phyloP scores from a whole-genome alignment of 1,140 invertebrate genomes.

The Drosophila mojavensis region DNA sequence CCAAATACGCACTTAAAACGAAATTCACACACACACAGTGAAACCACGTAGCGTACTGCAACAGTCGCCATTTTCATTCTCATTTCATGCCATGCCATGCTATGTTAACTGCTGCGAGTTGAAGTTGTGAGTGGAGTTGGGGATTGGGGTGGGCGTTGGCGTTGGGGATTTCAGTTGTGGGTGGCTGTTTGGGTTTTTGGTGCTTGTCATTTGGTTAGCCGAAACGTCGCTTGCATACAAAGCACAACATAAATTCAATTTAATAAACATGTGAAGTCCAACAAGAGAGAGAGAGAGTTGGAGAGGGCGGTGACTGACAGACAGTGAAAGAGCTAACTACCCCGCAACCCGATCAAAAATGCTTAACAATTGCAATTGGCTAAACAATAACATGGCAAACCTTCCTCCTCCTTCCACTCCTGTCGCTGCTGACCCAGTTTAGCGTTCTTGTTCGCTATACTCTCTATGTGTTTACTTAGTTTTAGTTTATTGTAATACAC shows the following conservation, averaged over 20 bases:
- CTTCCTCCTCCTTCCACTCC: background rate
- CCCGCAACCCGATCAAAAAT: background rate
- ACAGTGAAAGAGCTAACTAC: background rate
- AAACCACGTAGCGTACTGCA: conserved; percentile 25
- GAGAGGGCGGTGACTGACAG: too few species aligned
- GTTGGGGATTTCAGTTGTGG: background rate
- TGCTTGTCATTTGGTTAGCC: conserved; percentile 30
- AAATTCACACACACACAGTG: background rate
- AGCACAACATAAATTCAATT: conserved; percentile 54
- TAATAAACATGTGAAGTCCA: conserved; percentile 43
- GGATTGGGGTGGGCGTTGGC: background rate
- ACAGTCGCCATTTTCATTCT: conserved; percentile 39
- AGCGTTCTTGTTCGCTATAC: conserved; percentile 19
- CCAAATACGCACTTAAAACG: conserved; percentile 34
- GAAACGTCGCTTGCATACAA: conserved; percentile 57
- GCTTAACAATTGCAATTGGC: conserved; percentile 52
- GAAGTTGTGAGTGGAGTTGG: too few species aligned
- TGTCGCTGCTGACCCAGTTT: conserved; percentile 1
- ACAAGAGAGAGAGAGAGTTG: too few species aligned
- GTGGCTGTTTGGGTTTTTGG: conserved; percentile 1
- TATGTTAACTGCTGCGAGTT: conserved; percentile 15
- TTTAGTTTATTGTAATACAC: conserved; percentile 7
- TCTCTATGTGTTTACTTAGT: background rate
- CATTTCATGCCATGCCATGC: conserved; percentile 31
- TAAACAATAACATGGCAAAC: conserved; percentile 49